Percentiles rank a stretch among this genome's conserved stretches.
Evolutionary conservation across 1,140 invertebrate species (phyloP).

Genomic region (Patella vulgata): DNA sequence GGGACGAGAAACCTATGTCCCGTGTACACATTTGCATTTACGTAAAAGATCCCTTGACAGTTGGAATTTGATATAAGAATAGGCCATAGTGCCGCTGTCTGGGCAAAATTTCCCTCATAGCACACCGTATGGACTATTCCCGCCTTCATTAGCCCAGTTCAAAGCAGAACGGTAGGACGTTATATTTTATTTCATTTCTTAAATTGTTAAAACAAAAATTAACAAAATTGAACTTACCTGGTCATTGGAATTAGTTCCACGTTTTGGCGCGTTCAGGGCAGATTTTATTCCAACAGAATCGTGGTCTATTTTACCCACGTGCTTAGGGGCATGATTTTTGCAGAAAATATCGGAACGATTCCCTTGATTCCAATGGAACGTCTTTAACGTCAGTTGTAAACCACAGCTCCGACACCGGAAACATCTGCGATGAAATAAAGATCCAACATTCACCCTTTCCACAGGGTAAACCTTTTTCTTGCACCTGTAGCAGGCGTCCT

Average conservation of each 20-base stretch:
- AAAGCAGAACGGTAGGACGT: too few species aligned
- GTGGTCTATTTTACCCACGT: constrained; percentile 51
- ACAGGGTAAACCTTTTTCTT: constrained; percentile 61
- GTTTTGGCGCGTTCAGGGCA: constrained; percentile 57
- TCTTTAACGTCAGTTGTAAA: constrained; percentile 54
- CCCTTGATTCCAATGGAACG: constrained; percentile 58
- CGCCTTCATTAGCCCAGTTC: too few species aligned
- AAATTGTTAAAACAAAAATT: too few species aligned
- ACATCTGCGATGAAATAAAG: constrained; percentile 59
- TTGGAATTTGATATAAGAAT: too few species aligned
- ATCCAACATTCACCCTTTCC: constrained; percentile 61
- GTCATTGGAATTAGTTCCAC: constrained; percentile 37
- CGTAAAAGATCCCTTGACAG: too few species aligned
- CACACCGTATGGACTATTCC: too few species aligned
- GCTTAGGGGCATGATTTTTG: constrained; percentile 55
- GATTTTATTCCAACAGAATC: constrained; percentile 58
- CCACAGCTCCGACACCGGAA: constrained; percentile 59
- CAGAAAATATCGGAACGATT: constrained; percentile 59
- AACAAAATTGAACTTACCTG: too few species aligned
- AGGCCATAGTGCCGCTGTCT: too few species aligned
- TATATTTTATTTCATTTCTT: too few species aligned
- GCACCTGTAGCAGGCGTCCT: constrained; percentile 58
- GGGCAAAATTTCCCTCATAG: too few species aligned
- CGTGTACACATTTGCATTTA: too few species aligned
- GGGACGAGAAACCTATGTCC: too few species aligned